Base-by-base conservation (phyloP, 2,113 vertebrate genomes). In the Crotalus viridis region DNA sequence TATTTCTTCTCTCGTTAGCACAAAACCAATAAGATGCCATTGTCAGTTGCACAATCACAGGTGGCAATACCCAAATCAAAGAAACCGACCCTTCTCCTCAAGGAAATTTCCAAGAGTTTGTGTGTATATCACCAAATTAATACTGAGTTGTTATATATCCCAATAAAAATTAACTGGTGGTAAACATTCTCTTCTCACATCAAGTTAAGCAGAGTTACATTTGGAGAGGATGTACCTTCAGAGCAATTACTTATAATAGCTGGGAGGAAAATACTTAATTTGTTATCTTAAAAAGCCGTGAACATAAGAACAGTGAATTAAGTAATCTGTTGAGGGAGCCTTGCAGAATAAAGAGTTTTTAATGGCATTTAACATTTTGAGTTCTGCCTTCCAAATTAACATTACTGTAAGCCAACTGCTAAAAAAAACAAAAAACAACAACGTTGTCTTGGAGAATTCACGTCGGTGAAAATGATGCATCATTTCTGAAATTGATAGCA, bases 221-320 rank as follows among this genome's bases (percentile, higher is more conserved):
- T 10, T 64, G 48, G 43, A 89, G 17, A 8, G 52, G 64, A 85
- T 57, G 56, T 26, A 57, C 33, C 52, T 85, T 92, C 88, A 88
- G 55, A 54, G 48, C 85, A 92, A 85, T 54, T 92, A 89, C 56
- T 85, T 48, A 85, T 21, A 69, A 54, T 43, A 28, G 28, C 39
- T 10, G 26, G 43, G 26, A 8, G 17, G 5, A 17, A 52, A 39
- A 61, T 17, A 28, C 19, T 55, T 24, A 48, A 89, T 57, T 17
- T 92, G 28, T 81, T 57, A 81, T 54, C 87, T 85, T 92, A 55
- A 28, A 81, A 89, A 74, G 61, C 43, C 46, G 10, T 54, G 51
- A 89, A 46, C 33, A 69, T 33, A 26, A 61, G 59, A 74, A 12
- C 61, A 55, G 43, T 89, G 88, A 92, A 92, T 89, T 89, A 89